A percentile compares a stretch with the other conserved stretches of the same genome.
Conservation (phyloP, 2,888 invertebrate species). For the Chaetogeoica ovagalla region DNA sequence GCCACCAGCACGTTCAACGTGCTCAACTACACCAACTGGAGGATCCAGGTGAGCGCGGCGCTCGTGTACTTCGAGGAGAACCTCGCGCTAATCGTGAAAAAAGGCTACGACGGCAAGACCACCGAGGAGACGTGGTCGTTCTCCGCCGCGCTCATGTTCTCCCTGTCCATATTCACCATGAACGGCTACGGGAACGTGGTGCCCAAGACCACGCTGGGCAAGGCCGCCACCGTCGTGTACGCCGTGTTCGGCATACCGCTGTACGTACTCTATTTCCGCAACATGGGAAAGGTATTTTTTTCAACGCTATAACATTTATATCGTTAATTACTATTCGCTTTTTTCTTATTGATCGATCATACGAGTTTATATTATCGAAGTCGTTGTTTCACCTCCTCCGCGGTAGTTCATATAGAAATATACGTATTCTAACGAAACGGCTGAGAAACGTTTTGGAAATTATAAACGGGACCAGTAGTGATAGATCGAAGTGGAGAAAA, state of each 20-base stretch:
- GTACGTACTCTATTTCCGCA: conserved; percentile 83
- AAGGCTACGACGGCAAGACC: conserved; percentile 73
- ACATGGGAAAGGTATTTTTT: conserved; percentile 72
- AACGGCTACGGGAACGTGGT: conserved; percentile 88
- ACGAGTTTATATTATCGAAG: no score
- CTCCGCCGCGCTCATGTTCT: conserved; percentile 86
- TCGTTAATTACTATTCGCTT: no score
- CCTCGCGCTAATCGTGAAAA: conserved; percentile 69
- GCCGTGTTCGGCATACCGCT: conserved; percentile 86
- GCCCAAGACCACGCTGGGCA: conserved; percentile 80
- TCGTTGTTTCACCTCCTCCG: no score
- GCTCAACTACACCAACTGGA: conserved; percentile 71
- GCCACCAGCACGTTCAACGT: conserved; percentile 69
- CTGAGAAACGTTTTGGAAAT: no score
- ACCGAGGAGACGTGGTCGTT: conserved; percentile 78
- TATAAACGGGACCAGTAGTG: no score
- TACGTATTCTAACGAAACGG: no score
- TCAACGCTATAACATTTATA: no score
- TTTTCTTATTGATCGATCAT: no score
- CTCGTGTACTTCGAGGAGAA: conserved; percentile 71
- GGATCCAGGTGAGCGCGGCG: conserved; percentile 66
- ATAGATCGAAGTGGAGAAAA: no score
- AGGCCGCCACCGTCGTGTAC: conserved; percentile 80
- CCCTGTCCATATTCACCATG: conserved; percentile 86
- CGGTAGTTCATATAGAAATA: no score